These are phyloP conservation scores for Drosophila atripex DNA, from an alignment of 2,888 invertebrate genomes.

Conservation along the genomic window DNA sequence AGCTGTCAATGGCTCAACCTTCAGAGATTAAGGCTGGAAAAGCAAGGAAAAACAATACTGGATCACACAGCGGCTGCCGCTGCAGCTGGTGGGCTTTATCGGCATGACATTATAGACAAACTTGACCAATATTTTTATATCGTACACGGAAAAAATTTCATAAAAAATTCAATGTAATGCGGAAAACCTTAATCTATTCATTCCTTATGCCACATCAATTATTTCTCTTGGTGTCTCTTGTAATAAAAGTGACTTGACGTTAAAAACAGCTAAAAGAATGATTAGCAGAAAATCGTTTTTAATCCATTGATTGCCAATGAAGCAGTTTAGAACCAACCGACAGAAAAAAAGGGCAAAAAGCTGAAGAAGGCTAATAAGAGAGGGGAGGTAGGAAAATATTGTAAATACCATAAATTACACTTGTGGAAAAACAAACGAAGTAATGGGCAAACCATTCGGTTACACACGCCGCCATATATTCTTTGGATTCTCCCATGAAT, in stretches of 20 bases:
- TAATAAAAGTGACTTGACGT: not conserved
- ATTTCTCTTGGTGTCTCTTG: not conserved
- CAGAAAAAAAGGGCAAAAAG: conserved; percentile 3
- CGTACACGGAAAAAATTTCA: conserved; percentile 14
- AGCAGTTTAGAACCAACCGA: conserved; percentile 15
- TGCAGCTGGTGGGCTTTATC: conserved; percentile 47
- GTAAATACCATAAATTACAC: conserved; percentile 4
- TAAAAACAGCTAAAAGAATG: conserved; percentile 29
- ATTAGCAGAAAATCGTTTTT: conserved; percentile 35
- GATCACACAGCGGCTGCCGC: conserved; percentile 27
- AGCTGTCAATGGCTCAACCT: conserved; percentile 35
- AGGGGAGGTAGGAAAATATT: not conserved
- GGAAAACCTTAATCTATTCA: not conserved
- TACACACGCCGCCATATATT: not conserved
- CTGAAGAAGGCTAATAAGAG: not conserved
- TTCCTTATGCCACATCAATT: not conserved
- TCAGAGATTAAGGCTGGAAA: conserved; percentile 44
- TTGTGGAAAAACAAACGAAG: not conserved
- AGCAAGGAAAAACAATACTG: conserved; percentile 30
- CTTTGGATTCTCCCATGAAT: not conserved
- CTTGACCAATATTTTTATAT: conserved; percentile 68
- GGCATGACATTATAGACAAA: conserved; percentile 39
- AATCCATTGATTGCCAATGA: conserved; percentile 40
- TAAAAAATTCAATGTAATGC: not conserved
- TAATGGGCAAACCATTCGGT: not conserved